Evolutionary conservation across 2,797 vertebrate genomes (phyloP).

Genomic region (Enteromius mattozi): DNA sequence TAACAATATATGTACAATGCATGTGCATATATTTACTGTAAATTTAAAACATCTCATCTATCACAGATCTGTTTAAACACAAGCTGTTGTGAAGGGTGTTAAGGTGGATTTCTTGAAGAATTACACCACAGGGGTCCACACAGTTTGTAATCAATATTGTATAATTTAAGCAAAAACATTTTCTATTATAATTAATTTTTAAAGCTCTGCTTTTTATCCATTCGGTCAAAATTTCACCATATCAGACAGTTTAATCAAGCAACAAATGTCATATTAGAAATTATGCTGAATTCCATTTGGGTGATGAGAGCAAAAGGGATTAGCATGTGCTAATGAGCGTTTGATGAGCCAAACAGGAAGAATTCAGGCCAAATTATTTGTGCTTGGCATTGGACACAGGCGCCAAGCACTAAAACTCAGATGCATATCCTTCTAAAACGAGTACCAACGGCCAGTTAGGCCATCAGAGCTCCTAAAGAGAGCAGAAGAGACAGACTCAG

Average conservation of each 20-base stretch:
- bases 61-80: neutral
- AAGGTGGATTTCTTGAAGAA: neutral
- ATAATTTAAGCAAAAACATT: neutral
- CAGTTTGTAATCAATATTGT: neutral
- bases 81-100: neutral
- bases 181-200: neutral
- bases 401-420: neutral
- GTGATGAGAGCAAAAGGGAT: constrained; percentile 17
- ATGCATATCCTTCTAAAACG: constrained; percentile 6
- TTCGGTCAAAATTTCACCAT: neutral
- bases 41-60: neutral
- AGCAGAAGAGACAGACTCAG: constrained; percentile 6
- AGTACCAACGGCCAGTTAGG: neutral
- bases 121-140: neutral
- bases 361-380: constrained; percentile 35
- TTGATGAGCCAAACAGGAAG: constrained; percentile 14
- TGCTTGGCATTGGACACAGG: constrained; percentile 29
- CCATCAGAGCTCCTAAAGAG: neutral
- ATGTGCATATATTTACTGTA: neutral
- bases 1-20: no score
- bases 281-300: constrained; percentile 7
- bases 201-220: neutral
- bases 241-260: constrained; percentile 7
- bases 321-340: constrained; percentile 46
- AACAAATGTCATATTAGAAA: neutral